These are phyloP conservation scores for Cyprinus carpio DNA, from an alignment of 2,113 vertebrate genomes.

Conservation along the genomic window DNA sequence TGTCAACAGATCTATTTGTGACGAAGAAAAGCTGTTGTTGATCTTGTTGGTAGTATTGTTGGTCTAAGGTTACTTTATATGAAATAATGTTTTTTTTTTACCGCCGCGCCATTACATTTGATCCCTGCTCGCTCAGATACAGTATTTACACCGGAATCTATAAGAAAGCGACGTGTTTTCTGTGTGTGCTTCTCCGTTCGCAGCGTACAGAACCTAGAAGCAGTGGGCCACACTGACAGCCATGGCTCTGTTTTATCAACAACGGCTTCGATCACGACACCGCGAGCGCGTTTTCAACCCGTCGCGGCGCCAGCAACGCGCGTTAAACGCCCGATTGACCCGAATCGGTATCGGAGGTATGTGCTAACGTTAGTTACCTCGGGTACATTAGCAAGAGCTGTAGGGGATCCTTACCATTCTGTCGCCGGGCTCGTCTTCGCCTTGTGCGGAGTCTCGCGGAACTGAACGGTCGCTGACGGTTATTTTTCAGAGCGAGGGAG, in stretches of 20 bases:
- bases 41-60: too few species aligned
- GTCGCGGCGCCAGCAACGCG: background rate
- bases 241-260: slow-evolving; percentile 44
- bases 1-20: slow-evolving; percentile 19
- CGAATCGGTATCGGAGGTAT: background rate
- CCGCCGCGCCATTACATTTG: background rate
- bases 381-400: background rate
- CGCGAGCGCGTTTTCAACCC: background rate
- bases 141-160: background rate
- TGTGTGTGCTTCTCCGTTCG: background rate
- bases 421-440: slow-evolving; percentile 48
- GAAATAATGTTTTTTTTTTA: background rate
- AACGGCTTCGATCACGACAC: slow-evolving; percentile 42
- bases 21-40: too few species aligned
- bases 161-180: background rate
- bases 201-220: background rate
- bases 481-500: slow-evolving; percentile 1
- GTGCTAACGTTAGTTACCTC: background rate
- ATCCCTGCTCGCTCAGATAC: background rate
- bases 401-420: slow-evolving; percentile 60
- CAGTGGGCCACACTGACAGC: slow-evolving; percentile 46
- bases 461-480: background rate
- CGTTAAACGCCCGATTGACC: background rate
- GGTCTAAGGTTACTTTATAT: too few species aligned
- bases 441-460: background rate